Evolutionary conservation across 1,140 invertebrate species (phyloP).

Genomic region (Ceratosolen solmsi): DNA sequence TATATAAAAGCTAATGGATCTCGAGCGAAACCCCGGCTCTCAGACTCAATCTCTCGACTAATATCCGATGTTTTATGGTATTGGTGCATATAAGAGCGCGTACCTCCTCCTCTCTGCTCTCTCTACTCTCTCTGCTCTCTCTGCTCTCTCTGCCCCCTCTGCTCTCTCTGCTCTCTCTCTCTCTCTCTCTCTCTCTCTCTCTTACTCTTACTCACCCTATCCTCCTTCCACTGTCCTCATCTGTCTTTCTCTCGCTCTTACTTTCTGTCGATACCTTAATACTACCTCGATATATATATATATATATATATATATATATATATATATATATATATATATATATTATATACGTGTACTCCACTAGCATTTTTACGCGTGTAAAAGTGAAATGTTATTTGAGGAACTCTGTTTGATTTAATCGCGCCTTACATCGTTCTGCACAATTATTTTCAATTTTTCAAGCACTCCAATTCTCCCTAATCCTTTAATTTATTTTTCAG

Average conservation of each 20-base stretch:
- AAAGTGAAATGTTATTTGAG: constrained; percentile 6
- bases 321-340: too few relatives aligned
- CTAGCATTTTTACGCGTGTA: background rate
- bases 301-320: too few relatives aligned
- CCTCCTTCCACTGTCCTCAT: background rate
- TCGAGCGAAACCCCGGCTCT: constrained; percentile 26
- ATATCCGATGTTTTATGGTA: constrained; percentile 67
- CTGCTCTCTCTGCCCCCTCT: background rate
- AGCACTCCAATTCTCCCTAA: background rate
- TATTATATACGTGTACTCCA: background rate
- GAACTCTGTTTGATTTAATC: background rate
- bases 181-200: background rate
- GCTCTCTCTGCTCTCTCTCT: background rate
- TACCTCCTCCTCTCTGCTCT: background rate
- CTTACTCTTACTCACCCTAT: background rate
- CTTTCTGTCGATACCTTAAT: too few relatives aligned
- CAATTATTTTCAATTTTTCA: background rate
- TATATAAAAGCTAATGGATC: constrained; percentile 72
- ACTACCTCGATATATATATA: too few relatives aligned
- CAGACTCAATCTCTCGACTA: constrained; percentile 67
- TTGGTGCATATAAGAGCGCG: constrained; percentile 17
- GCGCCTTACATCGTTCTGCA: background rate
- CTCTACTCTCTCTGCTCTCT: too few relatives aligned
- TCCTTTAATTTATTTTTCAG: too few relatives aligned
- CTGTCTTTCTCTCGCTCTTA: too few relatives aligned